phyloP scores from a whole-genome alignment of 1,140 invertebrate species.

The Cydia strobilella region DNA sequence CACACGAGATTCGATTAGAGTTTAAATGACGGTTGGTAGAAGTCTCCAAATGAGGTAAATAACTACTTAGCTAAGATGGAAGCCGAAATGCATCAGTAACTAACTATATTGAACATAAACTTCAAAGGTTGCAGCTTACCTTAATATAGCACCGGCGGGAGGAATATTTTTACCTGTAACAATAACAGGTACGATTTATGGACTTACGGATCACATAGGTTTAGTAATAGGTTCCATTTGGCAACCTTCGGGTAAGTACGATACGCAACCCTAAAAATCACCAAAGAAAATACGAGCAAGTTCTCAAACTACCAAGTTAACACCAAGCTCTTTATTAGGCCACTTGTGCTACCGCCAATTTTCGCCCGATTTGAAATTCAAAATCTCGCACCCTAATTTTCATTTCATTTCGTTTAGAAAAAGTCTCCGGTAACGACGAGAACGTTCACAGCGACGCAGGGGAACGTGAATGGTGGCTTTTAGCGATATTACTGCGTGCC shows the following conservation, averaged over 20 bases:
- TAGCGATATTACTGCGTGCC: conserved; percentile 55
- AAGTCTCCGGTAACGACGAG: conserved; percentile 43
- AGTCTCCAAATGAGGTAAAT: no score
- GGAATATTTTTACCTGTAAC: no score
- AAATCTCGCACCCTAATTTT: conserved; percentile 41
- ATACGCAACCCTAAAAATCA: not conserved
- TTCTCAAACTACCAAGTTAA: conserved; percentile 19
- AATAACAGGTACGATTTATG: no score
- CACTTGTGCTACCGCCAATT: conserved; percentile 28
- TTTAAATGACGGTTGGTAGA: no score
- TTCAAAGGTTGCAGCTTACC: no score
- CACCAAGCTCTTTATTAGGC: conserved; percentile 24
- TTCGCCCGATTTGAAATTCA: conserved; percentile 37
- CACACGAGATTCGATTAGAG: no score
- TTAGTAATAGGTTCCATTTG: no score
- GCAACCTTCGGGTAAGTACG: not conserved
- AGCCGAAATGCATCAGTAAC: no score
- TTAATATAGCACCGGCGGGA: no score
- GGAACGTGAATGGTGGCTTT: conserved; percentile 56
- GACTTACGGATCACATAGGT: no score
- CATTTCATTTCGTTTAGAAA: conserved; percentile 41
- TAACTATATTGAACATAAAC: no score
- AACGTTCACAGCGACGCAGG: conserved; percentile 37
- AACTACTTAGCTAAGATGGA: no score
- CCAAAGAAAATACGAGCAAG: not conserved